Evolutionary conservation across 2,888 invertebrate genomes (phyloP).

Genomic region (Eurytoma californica): DNA sequence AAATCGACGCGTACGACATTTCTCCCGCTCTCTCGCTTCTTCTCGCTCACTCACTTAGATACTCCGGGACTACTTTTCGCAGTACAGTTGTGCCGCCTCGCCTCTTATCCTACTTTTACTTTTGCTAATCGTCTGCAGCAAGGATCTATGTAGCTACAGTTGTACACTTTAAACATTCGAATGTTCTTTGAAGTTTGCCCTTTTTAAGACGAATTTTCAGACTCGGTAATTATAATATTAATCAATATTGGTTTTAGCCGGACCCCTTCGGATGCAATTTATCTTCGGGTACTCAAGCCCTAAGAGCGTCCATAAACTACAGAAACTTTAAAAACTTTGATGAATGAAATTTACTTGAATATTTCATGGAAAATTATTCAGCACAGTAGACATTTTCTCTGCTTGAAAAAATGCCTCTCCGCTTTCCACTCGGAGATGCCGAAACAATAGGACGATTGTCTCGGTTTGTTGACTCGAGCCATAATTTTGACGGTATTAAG

Average conservation of each 20-base stretch:
- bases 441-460: conserved; percentile 46
- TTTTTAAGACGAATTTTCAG: conserved; percentile 1
- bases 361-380: too few relatives aligned
- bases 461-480: conserved; percentile 10
- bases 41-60: not conserved
- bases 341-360: too few relatives aligned
- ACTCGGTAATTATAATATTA: too few relatives aligned
- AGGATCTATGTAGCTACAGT: conserved; percentile 5
- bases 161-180: conserved; percentile 15
- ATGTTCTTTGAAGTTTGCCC: not conserved
- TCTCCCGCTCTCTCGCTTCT: not conserved
- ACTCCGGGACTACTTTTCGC: not conserved
- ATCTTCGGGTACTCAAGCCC: too few relatives aligned
- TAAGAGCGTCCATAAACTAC: too few relatives aligned
- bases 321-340: too few relatives aligned
- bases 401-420: not conserved
- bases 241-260: too few relatives aligned
- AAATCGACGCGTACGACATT: conserved; percentile 40
- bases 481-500: conserved; percentile 52
- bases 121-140: conserved; percentile 30
- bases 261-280: too few relatives aligned
- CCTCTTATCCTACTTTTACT: conserved; percentile 38
- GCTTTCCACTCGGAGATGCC: conserved; percentile 1
- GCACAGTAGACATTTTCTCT: too few relatives aligned
- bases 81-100: not conserved